Conservation (phyloP, 2,888 invertebrate species). For the Conops quadrifasciatus region DNA sequence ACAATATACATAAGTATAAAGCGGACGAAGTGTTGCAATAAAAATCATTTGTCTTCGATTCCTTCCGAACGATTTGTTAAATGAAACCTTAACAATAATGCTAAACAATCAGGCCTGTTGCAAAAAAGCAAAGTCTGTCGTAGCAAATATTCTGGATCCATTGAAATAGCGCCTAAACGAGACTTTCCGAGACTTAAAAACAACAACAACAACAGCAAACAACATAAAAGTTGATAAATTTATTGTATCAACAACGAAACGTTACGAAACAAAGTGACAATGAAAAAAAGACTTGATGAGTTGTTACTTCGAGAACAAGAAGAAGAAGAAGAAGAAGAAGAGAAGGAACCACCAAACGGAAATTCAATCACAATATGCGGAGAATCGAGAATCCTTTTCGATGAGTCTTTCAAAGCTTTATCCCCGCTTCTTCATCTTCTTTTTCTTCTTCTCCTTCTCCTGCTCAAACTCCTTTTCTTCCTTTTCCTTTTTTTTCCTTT, state of each 20-base stretch:
- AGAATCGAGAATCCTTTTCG: constrained; percentile 45
- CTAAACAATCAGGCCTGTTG: no score
- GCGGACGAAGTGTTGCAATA: no score
- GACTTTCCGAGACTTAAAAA: no score
- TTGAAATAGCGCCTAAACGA: no score
- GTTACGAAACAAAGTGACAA: neutral
- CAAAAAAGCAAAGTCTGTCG: no score
- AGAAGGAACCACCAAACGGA: constrained; percentile 44
- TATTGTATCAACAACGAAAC: neutral
- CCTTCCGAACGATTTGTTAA: constrained; percentile 57
- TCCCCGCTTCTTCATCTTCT: neutral
- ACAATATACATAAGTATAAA: no score
- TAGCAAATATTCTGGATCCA: no score
- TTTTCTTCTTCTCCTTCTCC: constrained; percentile 11
- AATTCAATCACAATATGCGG: constrained; percentile 55
- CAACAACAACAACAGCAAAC: neutral
- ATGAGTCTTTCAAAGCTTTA: neutral
- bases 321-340: neutral
- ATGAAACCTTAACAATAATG: constrained; percentile 54
- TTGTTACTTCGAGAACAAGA: neutral
- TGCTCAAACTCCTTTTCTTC: neutral
- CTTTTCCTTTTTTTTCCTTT: no score
- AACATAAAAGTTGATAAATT: neutral
- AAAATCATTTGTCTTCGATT: constrained; percentile 49
- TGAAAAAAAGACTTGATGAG: neutral